These are phyloP conservation scores for Cosmia pyralina DNA, from an alignment of 2,888 invertebrate species.

Conservation along the genomic window DNA sequence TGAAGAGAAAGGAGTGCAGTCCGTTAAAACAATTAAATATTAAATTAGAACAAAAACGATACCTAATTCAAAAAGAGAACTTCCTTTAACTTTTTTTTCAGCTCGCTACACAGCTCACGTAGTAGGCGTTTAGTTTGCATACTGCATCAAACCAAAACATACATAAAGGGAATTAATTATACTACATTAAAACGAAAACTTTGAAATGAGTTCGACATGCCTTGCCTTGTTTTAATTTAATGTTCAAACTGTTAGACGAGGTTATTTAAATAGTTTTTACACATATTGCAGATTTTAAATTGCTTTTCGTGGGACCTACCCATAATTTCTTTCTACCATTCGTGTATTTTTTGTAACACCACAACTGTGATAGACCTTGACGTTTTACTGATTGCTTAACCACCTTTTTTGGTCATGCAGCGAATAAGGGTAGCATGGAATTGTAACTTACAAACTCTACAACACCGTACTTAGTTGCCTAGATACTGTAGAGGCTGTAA, in stretches of 20 bases:
- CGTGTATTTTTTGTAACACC: neutral
- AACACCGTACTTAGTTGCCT: neutral
- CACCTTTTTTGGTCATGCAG: neutral
- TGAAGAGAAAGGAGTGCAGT: no score
- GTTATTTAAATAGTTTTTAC: constrained; percentile 44
- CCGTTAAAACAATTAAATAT: constrained; percentile 34
- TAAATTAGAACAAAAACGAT: constrained; percentile 35
- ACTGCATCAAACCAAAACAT: constrained; percentile 66
- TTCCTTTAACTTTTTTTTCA: constrained; percentile 2
- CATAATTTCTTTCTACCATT: constrained; percentile 2
- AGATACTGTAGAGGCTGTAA: neutral
- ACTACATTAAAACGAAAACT: constrained; percentile 73
- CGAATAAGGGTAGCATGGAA: neutral
- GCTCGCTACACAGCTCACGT: constrained; percentile 29
- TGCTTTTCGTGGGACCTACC: neutral
- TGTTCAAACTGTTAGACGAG: constrained; percentile 52
- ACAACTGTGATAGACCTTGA: neutral
- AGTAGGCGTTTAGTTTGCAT: constrained; percentile 51
- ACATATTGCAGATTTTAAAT: constrained; percentile 40
- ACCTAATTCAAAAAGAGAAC: constrained; percentile 12
- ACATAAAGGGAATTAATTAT: constrained; percentile 74
- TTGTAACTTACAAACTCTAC: neutral
- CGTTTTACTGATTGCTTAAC: neutral
- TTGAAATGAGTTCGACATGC: constrained; percentile 68
- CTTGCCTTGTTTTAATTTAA: constrained; percentile 61